These are phyloP conservation scores for Nephrotoma appendiculata DNA, from an alignment of 2,888 invertebrate species.

Conservation along the genomic window DNA sequence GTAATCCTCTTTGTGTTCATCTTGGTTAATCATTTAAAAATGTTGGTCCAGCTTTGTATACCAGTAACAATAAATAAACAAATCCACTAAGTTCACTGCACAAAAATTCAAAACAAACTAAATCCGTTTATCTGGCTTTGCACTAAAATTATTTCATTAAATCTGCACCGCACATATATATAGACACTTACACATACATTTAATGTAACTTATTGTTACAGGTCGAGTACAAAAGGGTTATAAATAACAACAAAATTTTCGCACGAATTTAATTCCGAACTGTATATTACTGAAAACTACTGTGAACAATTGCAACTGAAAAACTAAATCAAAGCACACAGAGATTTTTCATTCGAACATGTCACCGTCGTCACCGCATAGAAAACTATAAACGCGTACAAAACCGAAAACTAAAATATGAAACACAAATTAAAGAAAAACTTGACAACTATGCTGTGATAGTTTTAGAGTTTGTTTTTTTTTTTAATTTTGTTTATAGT, in stretches of 20 bases:
- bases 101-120: neutral
- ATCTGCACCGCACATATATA: neutral
- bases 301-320: neutral
- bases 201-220: too few species aligned
- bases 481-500: neutral
- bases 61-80: neutral
- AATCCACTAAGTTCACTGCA: neutral
- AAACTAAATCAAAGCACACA: neutral
- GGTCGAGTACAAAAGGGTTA: too few species aligned
- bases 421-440: neutral
- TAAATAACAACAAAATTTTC: neutral
- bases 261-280: neutral
- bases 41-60: neutral
- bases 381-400: neutral
- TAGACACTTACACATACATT: too few species aligned
- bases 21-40: neutral
- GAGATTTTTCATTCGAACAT: neutral
- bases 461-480: neutral
- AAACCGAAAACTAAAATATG: neutral
- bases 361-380: neutral
- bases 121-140: neutral
- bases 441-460: neutral
- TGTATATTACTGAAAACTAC: neutral
- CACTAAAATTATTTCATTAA: neutral
- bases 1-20: neutral